Evolutionary conservation across 2,888 invertebrate species (phyloP).

Genomic region (Hydraecia micacea): DNA sequence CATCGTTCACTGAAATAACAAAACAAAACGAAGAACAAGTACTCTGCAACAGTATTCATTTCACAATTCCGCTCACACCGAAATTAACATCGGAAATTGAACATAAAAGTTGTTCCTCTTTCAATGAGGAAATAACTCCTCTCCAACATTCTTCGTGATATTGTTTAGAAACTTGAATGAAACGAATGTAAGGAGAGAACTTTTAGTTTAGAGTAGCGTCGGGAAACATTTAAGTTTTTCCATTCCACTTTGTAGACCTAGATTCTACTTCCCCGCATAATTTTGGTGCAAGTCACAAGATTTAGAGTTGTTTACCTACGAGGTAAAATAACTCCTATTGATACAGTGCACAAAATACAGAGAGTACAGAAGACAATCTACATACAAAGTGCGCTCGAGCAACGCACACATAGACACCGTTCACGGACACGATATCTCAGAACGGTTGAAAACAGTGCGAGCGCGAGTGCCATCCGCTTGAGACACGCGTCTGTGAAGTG

Average conservation of each 20-base stretch:
- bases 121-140: not conserved
- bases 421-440: too few species aligned
- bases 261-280: conserved; percentile 33
- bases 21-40: not conserved
- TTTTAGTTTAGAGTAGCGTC: conserved; percentile 19
- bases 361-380: too few species aligned
- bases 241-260: conserved; percentile 54
- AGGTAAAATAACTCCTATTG: too few species aligned
- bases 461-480: too few species aligned
- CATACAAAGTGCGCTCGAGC: too few species aligned
- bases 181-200: conserved; percentile 21
- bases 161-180: conserved; percentile 43
- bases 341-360: too few species aligned
- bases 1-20: conserved; percentile 6
- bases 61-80: conserved; percentile 3
- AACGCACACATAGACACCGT: too few species aligned
- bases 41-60: conserved; percentile 11
- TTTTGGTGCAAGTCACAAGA: conserved; percentile 33
- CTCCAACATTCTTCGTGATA: conserved; percentile 23
- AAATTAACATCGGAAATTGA: conserved; percentile 29
- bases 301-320: too few species aligned
- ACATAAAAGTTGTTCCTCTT: conserved; percentile 12
- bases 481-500: too few species aligned
- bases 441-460: too few species aligned
- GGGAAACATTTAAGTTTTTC: conserved; percentile 53